Evolutionary conservation across 2,113 vertebrate species (phyloP).

Genomic region (Microtus pennsylvanicus): DNA sequence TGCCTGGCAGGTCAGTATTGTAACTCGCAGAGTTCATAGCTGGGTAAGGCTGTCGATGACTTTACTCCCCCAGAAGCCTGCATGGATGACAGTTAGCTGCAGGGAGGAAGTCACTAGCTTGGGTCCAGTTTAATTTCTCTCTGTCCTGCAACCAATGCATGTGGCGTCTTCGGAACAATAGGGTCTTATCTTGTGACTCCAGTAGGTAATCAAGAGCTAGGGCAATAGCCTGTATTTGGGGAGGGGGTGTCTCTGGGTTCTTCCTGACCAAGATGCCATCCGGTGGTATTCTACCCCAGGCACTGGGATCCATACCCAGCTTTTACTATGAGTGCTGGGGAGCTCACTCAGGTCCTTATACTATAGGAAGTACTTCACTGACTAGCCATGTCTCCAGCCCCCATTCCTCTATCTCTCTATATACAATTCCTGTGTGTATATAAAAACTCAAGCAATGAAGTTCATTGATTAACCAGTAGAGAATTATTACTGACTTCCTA

Average conservation of each 20-base stretch:
- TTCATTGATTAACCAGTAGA: conserved; percentile 42
- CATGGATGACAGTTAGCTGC: neutral
- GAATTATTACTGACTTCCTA: conserved; percentile 44
- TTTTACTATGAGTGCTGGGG: neutral
- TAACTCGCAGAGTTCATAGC: neutral
- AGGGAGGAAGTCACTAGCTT: neutral
- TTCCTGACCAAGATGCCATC: neutral
- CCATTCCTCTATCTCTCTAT: neutral
- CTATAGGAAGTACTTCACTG: neutral
- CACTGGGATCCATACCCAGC: neutral
- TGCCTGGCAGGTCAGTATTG: neutral
- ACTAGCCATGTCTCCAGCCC: neutral
- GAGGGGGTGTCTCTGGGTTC: neutral
- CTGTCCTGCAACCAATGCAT: neutral
- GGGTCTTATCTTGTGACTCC: neutral
- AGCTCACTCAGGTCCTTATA: neutral
- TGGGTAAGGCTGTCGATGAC: neutral
- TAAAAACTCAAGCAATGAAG: conserved; percentile 40
- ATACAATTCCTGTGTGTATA: neutral
- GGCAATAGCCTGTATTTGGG: neutral
- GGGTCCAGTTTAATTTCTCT: neutral
- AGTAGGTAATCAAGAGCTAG: neutral
- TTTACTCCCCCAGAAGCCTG: neutral
- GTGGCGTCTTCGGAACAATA: neutral
- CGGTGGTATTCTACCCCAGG: neutral